A percentile compares a stretch with the other conserved stretches of the same genome.
Evolutionary conservation across 2,797 vertebrate species (phyloP).

Genomic region (Peromyscus attwateri): DNA sequence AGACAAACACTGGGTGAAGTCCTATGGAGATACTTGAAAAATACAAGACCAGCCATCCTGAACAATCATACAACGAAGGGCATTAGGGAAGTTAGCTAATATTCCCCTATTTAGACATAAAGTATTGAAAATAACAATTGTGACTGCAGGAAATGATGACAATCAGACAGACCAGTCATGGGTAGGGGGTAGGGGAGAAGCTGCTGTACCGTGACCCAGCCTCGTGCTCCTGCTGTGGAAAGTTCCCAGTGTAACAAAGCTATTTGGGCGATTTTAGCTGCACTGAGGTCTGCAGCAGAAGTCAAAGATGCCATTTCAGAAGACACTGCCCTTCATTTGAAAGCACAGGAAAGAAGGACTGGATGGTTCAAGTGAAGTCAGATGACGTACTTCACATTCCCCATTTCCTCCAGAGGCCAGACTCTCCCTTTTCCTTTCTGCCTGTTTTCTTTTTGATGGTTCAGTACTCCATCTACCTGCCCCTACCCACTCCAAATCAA

Average conservation of each 20-base stretch:
- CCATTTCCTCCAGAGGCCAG: conserved; percentile 51
- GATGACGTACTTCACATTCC: conserved; percentile 46
- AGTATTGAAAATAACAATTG: conserved; percentile 72
- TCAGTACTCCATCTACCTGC: background rate
- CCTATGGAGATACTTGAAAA: conserved; percentile 16
- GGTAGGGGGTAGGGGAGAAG: conserved; percentile 48
- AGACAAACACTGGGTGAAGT: background rate
- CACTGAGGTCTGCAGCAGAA: conserved; percentile 25
- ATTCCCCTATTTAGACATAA: conserved; percentile 71
- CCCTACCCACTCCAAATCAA: background rate
- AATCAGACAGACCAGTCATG: conserved; percentile 46
- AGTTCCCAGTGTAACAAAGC: background rate
- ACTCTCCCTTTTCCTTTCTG: conserved; percentile 30
- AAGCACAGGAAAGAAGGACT: conserved; percentile 68
- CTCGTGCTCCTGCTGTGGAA: background rate
- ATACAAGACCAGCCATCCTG: conserved; percentile 15
- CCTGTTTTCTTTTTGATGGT: conserved; percentile 53
- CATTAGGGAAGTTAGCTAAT: conserved; percentile 71
- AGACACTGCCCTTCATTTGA: conserved; percentile 65
- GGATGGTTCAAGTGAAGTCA: conserved; percentile 55
- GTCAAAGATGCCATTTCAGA: conserved; percentile 39
- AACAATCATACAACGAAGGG: conserved; percentile 35
- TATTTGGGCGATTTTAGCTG: conserved; percentile 1
- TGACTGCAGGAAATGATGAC: conserved; percentile 66
- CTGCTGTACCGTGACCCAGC: conserved; percentile 5